Conservation (phyloP, 2,113 vertebrate species). For the Sardina pilchardus region DNA sequence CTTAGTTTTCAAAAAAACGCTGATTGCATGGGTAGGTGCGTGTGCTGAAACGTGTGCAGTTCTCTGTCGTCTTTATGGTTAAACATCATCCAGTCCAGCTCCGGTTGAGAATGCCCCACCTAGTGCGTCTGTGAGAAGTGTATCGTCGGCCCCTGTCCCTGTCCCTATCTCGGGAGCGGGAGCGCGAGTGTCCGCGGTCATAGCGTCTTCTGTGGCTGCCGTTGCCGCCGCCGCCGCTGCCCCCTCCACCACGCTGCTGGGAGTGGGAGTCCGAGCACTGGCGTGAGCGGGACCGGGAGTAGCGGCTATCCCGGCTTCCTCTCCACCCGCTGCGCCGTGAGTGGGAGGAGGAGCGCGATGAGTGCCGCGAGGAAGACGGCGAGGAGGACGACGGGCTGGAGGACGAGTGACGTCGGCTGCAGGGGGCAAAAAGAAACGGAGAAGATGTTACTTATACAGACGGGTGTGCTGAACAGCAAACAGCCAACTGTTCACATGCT, state of each 20-base stretch:
- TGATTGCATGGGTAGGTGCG: background rate
- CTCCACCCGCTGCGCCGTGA: constrained; percentile 77
- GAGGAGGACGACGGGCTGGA: constrained; percentile 74
- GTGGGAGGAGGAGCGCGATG: constrained; percentile 79
- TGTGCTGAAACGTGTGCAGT: background rate
- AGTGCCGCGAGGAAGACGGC: constrained; percentile 77
- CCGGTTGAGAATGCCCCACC: constrained; percentile 49
- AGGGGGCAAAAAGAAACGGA: constrained; percentile 55
- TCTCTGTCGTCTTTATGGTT: background rate
- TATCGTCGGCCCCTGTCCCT: constrained; percentile 72
- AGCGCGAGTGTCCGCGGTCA: constrained; percentile 78
- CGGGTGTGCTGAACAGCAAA: background rate
- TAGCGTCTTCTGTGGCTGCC: constrained; percentile 72
- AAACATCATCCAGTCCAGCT: background rate
- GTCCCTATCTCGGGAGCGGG: constrained; percentile 62
- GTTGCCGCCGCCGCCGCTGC: constrained; percentile 50
- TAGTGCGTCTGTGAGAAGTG: constrained; percentile 64
- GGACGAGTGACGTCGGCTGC: constrained; percentile 74
- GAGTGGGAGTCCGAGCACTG: constrained; percentile 78
- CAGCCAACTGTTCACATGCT: background rate
- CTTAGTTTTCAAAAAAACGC: background rate
- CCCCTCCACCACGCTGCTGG: constrained; percentile 69
- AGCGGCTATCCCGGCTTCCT: constrained; percentile 71
- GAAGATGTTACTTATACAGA: background rate
- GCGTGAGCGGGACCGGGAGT: constrained; percentile 74